Conservation (phyloP, 2,888 invertebrate genomes). For the Tipula vernalis region DNA sequence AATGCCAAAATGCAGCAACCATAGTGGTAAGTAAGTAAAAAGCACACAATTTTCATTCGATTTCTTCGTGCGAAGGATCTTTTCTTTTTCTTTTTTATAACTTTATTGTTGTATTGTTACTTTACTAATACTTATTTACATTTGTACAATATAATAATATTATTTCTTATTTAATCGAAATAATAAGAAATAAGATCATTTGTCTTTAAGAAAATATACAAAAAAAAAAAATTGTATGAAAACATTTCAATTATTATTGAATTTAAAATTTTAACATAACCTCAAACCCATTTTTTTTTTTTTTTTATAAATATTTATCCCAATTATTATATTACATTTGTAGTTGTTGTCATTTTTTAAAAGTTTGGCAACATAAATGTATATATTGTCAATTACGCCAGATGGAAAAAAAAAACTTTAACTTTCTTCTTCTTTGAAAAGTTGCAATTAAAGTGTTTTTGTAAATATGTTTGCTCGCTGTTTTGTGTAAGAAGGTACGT, state of each 20-base stretch:
- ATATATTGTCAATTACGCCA: neutral
- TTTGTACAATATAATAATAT: neutral
- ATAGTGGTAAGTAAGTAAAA: neutral
- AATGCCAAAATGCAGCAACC: neutral
- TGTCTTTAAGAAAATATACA: neutral
- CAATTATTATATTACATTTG: neutral
- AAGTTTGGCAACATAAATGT: neutral
- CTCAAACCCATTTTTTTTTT: neutral
- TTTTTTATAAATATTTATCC: neutral
- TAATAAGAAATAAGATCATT: neutral
- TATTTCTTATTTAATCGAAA: neutral
- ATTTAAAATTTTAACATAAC: neutral
- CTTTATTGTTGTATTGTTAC: neutral
- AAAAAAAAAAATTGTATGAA: neutral
- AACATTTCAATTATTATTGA: constrained; percentile 4
- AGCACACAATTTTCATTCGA: neutral
- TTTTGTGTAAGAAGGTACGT: neutral
- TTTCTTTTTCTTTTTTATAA: neutral
- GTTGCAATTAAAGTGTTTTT: neutral
- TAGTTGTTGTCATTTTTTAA: neutral
- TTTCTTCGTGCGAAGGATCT: neutral
- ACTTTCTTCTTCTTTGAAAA: neutral
- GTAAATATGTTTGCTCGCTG: neutral
- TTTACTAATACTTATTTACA: neutral
- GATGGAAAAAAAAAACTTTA: neutral